Evolutionary conservation across 2,113 vertebrate genomes (phyloP).

Genomic region (Chaetodon auriga): DNA sequence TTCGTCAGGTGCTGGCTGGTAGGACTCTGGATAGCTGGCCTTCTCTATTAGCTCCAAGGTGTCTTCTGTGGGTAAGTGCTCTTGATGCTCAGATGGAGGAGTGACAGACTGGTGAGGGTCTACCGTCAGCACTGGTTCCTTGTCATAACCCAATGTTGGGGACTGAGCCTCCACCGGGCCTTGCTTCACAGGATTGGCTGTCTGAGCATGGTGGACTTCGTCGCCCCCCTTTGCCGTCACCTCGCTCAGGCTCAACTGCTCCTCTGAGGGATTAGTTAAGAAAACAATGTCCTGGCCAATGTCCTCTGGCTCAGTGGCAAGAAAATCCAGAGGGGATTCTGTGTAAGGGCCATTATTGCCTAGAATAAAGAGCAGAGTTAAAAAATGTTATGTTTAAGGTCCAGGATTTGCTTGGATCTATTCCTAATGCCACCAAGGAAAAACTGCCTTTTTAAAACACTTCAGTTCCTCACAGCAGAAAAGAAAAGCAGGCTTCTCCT

Average conservation of each 20-base stretch:
- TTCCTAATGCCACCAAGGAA: neutral
- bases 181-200: conserved; percentile 64
- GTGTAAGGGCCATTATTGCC: conserved; percentile 77
- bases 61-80: conserved; percentile 29
- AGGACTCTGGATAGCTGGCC: conserved; percentile 23
- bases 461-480: too few relatives aligned
- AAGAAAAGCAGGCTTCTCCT: too few relatives aligned
- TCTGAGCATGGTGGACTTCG: conserved; percentile 86
- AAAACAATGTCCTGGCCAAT: conserved; percentile 85
- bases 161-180: neutral
- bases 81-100: conserved; percentile 26
- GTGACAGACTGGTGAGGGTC: conserved; percentile 31
- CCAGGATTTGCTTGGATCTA: neutral
- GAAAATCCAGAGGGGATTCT: conserved; percentile 74
- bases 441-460: neutral
- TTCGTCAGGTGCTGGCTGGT: conserved; percentile 53
- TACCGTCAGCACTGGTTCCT: neutral
- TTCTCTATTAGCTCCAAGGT: conserved; percentile 42
- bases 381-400: neutral
- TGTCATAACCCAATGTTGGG: conserved; percentile 2
- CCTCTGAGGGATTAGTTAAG: conserved; percentile 85
- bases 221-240: conserved; percentile 71
- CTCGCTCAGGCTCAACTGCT: conserved; percentile 81
- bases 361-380: conserved; percentile 45
- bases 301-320: conserved; percentile 82